Evolutionary conservation across 2,888 invertebrate genomes (phyloP).

Genomic region (Caenorhabditis uteleia): DNA sequence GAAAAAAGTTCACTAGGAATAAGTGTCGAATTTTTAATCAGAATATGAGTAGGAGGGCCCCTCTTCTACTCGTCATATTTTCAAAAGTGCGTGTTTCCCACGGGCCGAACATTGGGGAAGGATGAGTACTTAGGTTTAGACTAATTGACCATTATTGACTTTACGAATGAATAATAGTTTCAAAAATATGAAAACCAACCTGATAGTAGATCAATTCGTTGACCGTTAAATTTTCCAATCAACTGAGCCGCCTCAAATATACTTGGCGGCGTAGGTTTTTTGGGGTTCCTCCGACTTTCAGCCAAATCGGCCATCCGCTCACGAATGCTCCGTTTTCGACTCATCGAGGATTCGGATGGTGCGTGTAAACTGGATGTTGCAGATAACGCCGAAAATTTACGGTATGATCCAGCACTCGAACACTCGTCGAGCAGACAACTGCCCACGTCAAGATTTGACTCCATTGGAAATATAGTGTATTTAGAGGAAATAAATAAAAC

Average conservation of each 20-base stretch:
- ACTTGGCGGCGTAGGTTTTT: conserved; percentile 52
- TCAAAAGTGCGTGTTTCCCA: too few species aligned
- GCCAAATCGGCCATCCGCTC: conserved; percentile 49
- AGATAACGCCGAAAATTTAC: conserved; percentile 39
- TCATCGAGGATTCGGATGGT: conserved; percentile 49
- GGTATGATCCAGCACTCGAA: conserved; percentile 23
- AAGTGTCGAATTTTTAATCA: conserved; percentile 36
- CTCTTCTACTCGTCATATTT: too few species aligned
- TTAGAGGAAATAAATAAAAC: background rate
- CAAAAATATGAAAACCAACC: conserved; percentile 41
- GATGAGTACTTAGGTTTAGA: background rate
- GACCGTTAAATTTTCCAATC: conserved; percentile 49
- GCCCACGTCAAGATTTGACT: conserved; percentile 37
- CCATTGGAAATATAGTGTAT: conserved; percentile 19
- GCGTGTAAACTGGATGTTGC: conserved; percentile 39
- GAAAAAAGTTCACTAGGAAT: too few species aligned
- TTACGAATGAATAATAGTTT: conserved; percentile 7
- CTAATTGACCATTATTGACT: background rate
- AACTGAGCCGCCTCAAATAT: conserved; percentile 57
- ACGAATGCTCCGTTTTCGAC: conserved; percentile 47
- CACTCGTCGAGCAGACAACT: conserved; percentile 42
- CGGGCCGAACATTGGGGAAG: too few species aligned
- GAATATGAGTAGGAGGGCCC: conserved; percentile 11
- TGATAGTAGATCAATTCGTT: conserved; percentile 61
- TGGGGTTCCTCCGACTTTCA: conserved; percentile 34